Base-by-base conservation (phyloP, 2,113 vertebrate genomes). In the Mugil cephalus region DNA sequence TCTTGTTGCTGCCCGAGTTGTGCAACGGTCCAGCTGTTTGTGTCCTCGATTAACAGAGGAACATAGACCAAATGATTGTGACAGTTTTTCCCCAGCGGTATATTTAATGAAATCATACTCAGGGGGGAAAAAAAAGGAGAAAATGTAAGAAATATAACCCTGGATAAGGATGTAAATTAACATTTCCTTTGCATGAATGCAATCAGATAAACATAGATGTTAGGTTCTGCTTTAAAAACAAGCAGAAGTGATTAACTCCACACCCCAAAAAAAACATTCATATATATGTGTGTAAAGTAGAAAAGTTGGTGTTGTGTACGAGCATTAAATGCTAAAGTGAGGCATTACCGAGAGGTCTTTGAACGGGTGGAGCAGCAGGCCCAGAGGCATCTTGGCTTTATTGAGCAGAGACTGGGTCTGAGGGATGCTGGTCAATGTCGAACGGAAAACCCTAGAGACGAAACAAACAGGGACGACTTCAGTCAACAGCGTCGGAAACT, bases 311-410 rank as follows among this genome's bases (percentile, higher is more conserved):
- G 43, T 3, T 36, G 8, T 21, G 10, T 48, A 48, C 24, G 24
- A 30, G 24, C 4, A 60, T 58, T 19, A 45, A 53, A 59, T 48
- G 35, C 8, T 43, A 52, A 60, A 70, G 6, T n/a, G 13, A 65
- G 19, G 19, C 1, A 3, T 92, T 97, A 99, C 98, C 94, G 95
- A 95, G 75, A 98, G 92, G 83, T 99, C 98, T 94, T 98, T 99
- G 91, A 99, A 99, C 58, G 98, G 98, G 90, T 99, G 98, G 74
- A 99, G 95, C 84, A 98, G 94, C 69, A 99, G 93, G 69, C 98
- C 98, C 87, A 99, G 83, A 17, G 98, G 98, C 92, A 99, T 95
- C 93, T 97, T 99, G 86, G 98, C 98, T 95, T 99, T 99, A 89
- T 97, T 98, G 82, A 99, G 53, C 90, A 99, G 94, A 87, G 96